Evolutionary conservation across 2,797 vertebrate species (phyloP).

Genomic region (Periparus ater): DNA sequence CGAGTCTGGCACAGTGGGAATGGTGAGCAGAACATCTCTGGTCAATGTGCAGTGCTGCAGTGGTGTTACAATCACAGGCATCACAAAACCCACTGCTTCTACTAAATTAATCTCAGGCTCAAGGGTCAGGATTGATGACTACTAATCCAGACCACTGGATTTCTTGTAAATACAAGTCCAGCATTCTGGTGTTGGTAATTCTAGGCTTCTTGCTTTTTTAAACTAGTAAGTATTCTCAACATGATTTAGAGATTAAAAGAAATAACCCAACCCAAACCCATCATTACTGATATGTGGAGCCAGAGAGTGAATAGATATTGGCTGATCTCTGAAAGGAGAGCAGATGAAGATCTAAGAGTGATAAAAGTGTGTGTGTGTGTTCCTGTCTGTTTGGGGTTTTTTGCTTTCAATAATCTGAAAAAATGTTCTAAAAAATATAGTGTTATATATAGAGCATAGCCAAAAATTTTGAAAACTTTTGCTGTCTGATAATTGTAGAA

Average conservation of each 20-base stretch:
- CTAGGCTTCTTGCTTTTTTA: background rate
- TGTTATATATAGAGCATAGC: background rate
- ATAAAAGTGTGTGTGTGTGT: background rate
- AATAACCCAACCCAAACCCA: background rate
- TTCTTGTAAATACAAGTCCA: background rate
- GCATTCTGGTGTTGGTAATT: background rate
- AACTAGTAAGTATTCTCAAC: background rate
- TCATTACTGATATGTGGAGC: background rate
- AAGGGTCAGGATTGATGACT: background rate
- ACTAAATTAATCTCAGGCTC: background rate
- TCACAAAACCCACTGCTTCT: background rate
- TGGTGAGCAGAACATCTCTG: background rate
- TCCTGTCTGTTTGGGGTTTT: background rate
- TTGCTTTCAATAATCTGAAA: background rate
- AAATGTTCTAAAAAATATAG: background rate
- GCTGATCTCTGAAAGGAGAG: background rate
- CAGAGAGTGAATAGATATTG: background rate
- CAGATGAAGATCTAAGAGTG: background rate
- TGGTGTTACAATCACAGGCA: background rate
- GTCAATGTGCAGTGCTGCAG: background rate
- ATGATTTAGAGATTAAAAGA: background rate
- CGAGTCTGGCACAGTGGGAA: background rate
- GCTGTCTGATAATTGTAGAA: background rate
- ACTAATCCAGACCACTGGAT: background rate
- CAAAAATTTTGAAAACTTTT: background rate